A percentile compares a stretch with the other conserved stretches of the same genome.
Evolutionary conservation across 2,888 invertebrate genomes (phyloP).

Genomic region (Cheilosia scutellata): DNA sequence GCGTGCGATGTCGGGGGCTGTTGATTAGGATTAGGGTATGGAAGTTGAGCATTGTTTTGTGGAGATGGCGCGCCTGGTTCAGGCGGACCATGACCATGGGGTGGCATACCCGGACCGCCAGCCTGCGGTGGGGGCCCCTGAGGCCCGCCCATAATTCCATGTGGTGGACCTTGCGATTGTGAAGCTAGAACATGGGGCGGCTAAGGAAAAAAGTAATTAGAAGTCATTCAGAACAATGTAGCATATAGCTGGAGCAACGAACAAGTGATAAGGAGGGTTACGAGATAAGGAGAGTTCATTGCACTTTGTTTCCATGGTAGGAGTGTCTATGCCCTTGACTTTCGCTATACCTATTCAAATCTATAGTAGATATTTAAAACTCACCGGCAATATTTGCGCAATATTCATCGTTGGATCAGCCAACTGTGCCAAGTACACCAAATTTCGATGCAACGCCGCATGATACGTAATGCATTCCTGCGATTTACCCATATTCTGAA

Average conservation of each 20-base stretch:
- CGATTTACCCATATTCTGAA: constrained; percentile 96
- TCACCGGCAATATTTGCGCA: constrained; percentile 94
- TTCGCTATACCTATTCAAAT: not conserved
- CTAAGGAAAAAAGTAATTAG: constrained; percentile 79
- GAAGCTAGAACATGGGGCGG: constrained; percentile 86
- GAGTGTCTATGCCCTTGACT: not conserved
- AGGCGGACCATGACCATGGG: constrained; percentile 81
- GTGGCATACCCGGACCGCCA: constrained; percentile 82
- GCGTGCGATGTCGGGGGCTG: constrained; percentile 80
- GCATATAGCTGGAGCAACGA: too few relatives aligned
- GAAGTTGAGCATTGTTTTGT: constrained; percentile 79
- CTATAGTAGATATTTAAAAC: constrained; percentile 78
- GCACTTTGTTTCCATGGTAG: not conserved
- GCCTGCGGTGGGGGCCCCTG: constrained; percentile 79
- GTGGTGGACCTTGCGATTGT: constrained; percentile 82
- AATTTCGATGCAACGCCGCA: constrained; percentile 96
- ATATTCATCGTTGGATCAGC: constrained; percentile 99
- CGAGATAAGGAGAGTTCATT: constrained; percentile 1
- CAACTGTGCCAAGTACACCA: constrained; percentile 97
- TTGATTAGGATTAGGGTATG: constrained; percentile 80
- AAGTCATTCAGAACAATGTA: not conserved
- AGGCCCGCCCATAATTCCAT: constrained; percentile 81
- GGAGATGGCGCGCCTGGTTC: constrained; percentile 77
- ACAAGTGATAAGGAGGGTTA: not conserved
- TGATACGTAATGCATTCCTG: constrained; percentile 97